Base-by-base conservation (phyloP, 2,113 vertebrate genomes). In the Heloderma charlesbogerti region DNA sequence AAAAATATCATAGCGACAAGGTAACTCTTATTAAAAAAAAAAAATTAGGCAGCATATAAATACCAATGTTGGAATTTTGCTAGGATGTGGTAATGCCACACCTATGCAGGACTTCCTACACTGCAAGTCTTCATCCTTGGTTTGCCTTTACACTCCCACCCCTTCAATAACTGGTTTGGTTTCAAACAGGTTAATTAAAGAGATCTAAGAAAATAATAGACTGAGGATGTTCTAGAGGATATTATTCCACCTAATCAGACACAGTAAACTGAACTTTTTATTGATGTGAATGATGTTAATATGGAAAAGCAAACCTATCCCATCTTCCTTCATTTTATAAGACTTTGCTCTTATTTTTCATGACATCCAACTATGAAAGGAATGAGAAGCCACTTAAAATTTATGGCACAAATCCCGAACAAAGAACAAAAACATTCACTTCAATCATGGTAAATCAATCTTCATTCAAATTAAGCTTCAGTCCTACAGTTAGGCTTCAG, bases 111-210 rank as follows among this genome's bases (percentile, higher is more conserved):
- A 67, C 27, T 84, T 84, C 82, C 57, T 84, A 40, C 57, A 66
- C 57, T 84, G 37, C 20, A 84, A 40, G 57, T 84, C 60, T 66
- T 84, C 37, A 66, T 84, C 82, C 10, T 84, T 84, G 29, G 34
- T 67, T 84, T 83, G 40, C 18, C 54, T 83, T 60, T 84, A 45
- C 10, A 31, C 6, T 67, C 37, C 40, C 63, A 84, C 43, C 10
- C 25, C 60, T 84, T 67, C 57, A 84, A 84, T 37, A 13, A 43
- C 25, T 84, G 82, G 82, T n/a, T 25, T 37, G n/a, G 20, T 66
- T 84, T 84, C 37, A 69, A 84, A 29, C 12, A 43, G 37, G 37
- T 67, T 84, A 84, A 84, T 84, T 84, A 67, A 84, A 84, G 60
- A 45, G 63, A 84, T 31, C 22, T 84, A 12, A 69, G 63, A 18